Percentiles rank a stretch among this genome's conserved stretches.
Evolutionary conservation across 2,888 invertebrate species (phyloP).

Genomic region (Trichopoda pennipes): DNA sequence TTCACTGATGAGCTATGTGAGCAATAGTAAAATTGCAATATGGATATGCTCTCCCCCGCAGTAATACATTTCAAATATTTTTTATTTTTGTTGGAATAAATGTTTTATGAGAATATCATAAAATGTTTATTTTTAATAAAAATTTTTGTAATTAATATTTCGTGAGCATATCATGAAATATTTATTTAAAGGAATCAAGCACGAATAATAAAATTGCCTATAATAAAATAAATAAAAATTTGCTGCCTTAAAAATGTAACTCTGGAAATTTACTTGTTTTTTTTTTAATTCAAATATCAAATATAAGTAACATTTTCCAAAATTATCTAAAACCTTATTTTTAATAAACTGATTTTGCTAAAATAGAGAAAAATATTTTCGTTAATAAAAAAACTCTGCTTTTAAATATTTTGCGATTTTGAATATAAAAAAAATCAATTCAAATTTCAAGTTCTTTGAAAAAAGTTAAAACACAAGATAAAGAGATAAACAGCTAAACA

Average conservation of each 20-base stretch:
- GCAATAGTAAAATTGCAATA: too few species aligned
- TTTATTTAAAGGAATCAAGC: too few species aligned
- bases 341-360: conserved; percentile 7
- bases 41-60: too few species aligned
- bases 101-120: too few species aligned
- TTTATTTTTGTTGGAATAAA: too few species aligned
- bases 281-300: conserved; percentile 41
- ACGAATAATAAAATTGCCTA: too few species aligned
- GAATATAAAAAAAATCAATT: conserved; percentile 13
- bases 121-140: too few species aligned
- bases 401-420: conserved; percentile 23
- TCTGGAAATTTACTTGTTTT: conserved; percentile 32
- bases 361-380: conserved; percentile 35
- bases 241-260: conserved; percentile 24
- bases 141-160: too few species aligned
- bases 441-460: conserved; percentile 69
- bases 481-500: conserved; percentile 7
- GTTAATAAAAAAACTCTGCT: conserved; percentile 20
- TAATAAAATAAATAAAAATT: background rate
- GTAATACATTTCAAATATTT: too few species aligned
- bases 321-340: conserved; percentile 50
- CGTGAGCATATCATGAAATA: too few species aligned
- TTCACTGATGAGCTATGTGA: too few species aligned
- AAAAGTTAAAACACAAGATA: background rate
- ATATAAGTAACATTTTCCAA: conserved; percentile 65